Evolutionary conservation across 2,888 invertebrate genomes (phyloP).

Genomic region (Tetheella fluctuosa): DNA sequence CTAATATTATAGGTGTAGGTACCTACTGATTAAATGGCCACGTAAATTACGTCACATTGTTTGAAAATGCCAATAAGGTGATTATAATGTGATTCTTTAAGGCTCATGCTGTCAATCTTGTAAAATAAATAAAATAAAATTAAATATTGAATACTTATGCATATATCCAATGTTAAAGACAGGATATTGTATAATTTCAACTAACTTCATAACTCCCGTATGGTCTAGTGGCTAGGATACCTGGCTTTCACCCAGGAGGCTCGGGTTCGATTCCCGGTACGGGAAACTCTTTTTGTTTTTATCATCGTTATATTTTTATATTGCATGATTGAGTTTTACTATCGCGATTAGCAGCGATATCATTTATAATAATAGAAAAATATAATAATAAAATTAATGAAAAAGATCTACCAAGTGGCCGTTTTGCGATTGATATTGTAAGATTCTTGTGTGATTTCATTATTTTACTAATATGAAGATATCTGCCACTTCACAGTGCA

Average conservation of each 20-base stretch:
- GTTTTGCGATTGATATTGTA: not conserved
- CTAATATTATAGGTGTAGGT: too few species aligned
- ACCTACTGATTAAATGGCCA: too few species aligned
- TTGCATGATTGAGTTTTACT: not conserved
- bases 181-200: too few species aligned
- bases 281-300: constrained; percentile 57
- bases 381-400: not conserved
- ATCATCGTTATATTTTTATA: not conserved
- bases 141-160: too few species aligned
- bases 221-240: constrained; percentile 88
- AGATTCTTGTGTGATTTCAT: not conserved
- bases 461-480: not conserved
- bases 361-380: too few species aligned
- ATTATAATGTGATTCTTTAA: too few species aligned
- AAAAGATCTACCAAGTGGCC: not conserved
- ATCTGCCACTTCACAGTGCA: constrained; percentile 6
- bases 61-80: too few species aligned
- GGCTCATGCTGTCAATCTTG: too few species aligned
- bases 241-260: constrained; percentile 89
- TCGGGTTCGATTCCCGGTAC: constrained; percentile 89
- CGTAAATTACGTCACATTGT: too few species aligned
- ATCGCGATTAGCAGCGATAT: not conserved
- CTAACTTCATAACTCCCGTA: constrained; percentile 64
- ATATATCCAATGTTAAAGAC: too few species aligned
- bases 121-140: too few species aligned